Evolutionary conservation across 2,113 vertebrate genomes (phyloP).

Genomic region (Odontophorus gujanensis): DNA sequence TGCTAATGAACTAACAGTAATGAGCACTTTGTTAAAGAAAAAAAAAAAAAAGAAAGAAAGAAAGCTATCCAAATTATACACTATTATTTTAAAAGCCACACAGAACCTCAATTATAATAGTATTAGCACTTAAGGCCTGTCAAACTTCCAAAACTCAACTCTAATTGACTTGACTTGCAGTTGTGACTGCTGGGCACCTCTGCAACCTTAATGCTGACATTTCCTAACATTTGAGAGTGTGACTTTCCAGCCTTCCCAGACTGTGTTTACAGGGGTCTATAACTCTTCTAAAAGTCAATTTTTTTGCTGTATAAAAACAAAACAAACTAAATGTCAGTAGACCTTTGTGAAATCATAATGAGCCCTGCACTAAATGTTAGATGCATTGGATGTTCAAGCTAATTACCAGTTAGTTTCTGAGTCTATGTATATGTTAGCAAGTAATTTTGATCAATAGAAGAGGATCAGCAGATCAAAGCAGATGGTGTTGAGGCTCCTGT

Average conservation of each 20-base stretch:
- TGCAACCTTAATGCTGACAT: not conserved
- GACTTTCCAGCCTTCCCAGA: conserved; percentile 11
- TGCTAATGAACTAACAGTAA: not conserved
- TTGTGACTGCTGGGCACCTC: not conserved
- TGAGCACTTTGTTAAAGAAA: not conserved
- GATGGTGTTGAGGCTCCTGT: not conserved
- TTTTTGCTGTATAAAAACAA: conserved; percentile 17
- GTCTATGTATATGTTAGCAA: not conserved
- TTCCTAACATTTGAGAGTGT: not conserved
- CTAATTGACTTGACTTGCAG: not conserved
- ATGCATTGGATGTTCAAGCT: not conserved
- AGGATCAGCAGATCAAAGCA: not conserved
- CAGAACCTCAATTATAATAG: not conserved
- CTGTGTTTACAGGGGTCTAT: not conserved
- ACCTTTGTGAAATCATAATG: conserved; percentile 23
- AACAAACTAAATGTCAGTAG: conserved; percentile 50
- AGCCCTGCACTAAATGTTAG: conserved; percentile 6
- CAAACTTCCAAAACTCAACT: not conserved
- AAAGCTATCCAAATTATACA: not conserved
- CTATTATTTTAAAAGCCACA: not conserved
- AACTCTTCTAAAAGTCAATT: not conserved
- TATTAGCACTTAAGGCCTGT: not conserved
- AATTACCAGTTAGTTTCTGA: conserved; percentile 3
- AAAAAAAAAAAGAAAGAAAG: not conserved
- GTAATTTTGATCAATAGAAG: not conserved